Base-by-base conservation (phyloP, 2,888 invertebrate genomes). In the Poecilobothrus nobilitatus region DNA sequence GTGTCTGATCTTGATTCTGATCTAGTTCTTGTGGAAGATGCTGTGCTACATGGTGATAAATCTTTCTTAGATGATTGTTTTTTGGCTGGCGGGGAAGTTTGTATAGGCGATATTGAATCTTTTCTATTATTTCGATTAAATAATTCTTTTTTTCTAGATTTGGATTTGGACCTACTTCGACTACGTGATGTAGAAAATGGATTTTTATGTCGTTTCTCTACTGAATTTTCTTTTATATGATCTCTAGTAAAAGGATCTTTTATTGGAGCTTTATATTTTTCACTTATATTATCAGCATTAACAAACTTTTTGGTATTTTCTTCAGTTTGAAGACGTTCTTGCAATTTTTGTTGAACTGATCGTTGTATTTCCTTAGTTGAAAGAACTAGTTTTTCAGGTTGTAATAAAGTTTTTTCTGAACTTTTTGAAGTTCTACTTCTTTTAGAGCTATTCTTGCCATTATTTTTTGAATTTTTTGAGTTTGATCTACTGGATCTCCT, bases 341-440 rank as follows among this genome's bases (percentile, higher is more conserved):
- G 77, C n/a, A 78, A 76, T 63, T 78, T 76, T 68, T 77, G 75
- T 63, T 79, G 80, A 37, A 80, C 76, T 12, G 76, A 76, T 1
- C 76, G 75, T 68, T 80, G 78, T 63, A 80, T 80, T 67, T 79
- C 75, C 70, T 79, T 79, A 0, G 81, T 81, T 0, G 78, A 77
- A 7, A 76, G 76, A 2, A 80, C 77, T 33, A 81, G 67, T 66
- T 80, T 77, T 34, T 79, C 78, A 3, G 80, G 73, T 69, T 79
- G 77, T 3, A 81, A 70, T 0, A 76, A 71, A 1, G 71, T 66
- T 66, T 70, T 68, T 34, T 69, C 67, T 20, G 68, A 63, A 37
- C 44, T 65, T 21, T 65, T 41, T 15, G 63, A 27, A 63, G 15
- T 27, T 27, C 18, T 22, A 4, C 12, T 12, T 53, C 15, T 53